Percentiles rank a stretch among this genome's conserved stretches.
Evolutionary conservation across 2,888 invertebrate species (phyloP).

Genomic region (Pediacus dermestoides): DNA sequence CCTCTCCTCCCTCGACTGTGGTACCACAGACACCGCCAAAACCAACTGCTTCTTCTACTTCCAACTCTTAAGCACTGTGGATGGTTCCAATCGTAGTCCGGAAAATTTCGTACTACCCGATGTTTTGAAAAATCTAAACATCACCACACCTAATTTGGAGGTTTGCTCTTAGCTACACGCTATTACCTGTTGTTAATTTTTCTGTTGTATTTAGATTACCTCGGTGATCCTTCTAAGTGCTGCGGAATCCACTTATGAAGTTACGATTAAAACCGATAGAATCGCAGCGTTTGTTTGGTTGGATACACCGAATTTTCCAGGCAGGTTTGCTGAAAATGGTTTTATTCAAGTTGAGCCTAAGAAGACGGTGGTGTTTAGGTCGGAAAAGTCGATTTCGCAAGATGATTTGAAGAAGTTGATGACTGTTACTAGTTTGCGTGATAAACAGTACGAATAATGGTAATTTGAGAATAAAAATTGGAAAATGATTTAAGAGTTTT

Average conservation of each 20-base stretch:
- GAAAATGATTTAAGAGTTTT: too few species aligned
- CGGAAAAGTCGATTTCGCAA: constrained; percentile 23
- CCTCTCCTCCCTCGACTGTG: constrained; percentile 42
- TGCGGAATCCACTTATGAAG: constrained; percentile 31
- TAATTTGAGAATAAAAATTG: too few species aligned
- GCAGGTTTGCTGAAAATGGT: constrained; percentile 75
- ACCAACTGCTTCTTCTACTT: constrained; percentile 50
- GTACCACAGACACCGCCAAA: constrained; percentile 33
- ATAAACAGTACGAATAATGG: too few species aligned
- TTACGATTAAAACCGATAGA: constrained; percentile 51
- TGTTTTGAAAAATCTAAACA: constrained; percentile 54
- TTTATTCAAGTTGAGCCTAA: constrained; percentile 48
- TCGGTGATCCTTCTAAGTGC: constrained; percentile 13
- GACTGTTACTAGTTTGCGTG: constrained; percentile 36
- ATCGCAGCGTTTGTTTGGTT: constrained; percentile 70
- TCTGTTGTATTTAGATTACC: constrained; percentile 21
- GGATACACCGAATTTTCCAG: constrained; percentile 54
- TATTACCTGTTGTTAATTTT: constrained; percentile 11
- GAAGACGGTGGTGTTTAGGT: constrained; percentile 35
- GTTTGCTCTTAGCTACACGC: constrained; percentile 45
- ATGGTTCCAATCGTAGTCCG: constrained; percentile 53
- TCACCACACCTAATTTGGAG: constrained; percentile 55
- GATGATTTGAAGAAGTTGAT: constrained; percentile 32
- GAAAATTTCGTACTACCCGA: constrained; percentile 66
- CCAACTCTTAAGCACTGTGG: constrained; percentile 52